phyloP scores from a whole-genome alignment of 1,140 invertebrate genomes.

The Calephelis nemesis region DNA sequence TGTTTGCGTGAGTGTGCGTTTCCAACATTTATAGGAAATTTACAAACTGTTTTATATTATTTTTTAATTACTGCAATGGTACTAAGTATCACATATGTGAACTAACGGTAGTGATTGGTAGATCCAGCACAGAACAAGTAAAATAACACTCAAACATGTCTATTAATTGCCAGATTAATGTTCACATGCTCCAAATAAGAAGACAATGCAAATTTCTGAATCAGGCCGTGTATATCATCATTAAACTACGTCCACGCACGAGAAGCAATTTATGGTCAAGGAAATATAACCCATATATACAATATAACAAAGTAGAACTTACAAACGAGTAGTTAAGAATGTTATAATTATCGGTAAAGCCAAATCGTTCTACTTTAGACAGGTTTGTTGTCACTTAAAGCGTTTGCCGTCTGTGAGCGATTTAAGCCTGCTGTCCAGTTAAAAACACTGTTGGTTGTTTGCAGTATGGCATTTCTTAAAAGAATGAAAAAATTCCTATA shows the following conservation, averaged over 20 bases:
- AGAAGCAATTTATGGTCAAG: background rate
- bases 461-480: too few species aligned
- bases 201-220: constrained; percentile 7
- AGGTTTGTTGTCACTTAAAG: background rate
- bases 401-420: background rate
- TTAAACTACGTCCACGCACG: constrained; percentile 2
- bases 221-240: constrained; percentile 10
- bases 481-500: too few species aligned
- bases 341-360: constrained; percentile 4
- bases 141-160: too few species aligned
- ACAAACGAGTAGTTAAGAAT: background rate
- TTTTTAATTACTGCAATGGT: too few species aligned
- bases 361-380: constrained; percentile 3
- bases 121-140: too few species aligned
- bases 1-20: too few species aligned
- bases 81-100: too few species aligned
- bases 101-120: too few species aligned
- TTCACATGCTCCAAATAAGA: background rate
- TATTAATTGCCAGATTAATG: background rate
- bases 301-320: background rate
- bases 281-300: background rate
- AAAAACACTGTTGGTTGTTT: too few species aligned
- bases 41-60: too few species aligned
- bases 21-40: too few species aligned
- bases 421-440: too few species aligned